Base-by-base conservation (phyloP, 2,797 vertebrate species). In the Pipistrellus nathusii region DNA sequence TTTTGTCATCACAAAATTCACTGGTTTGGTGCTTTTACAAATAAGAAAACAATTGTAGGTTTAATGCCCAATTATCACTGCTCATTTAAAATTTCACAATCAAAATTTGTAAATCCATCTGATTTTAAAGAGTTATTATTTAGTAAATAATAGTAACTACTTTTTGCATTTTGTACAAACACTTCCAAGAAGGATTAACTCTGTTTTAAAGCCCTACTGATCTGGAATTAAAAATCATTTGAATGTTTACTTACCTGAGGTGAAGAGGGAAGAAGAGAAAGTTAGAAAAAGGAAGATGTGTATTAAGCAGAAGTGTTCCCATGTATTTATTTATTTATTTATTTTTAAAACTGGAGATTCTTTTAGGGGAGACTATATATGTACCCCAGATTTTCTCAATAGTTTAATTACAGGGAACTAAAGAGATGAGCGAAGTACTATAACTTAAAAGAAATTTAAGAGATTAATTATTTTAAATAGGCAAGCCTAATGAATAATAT, bases 121-220 rank as follows among this genome's bases (percentile, higher is more conserved):
- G 57, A 44, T 53, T 71, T 83, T 51, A 88, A 72, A 69, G 53
- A 44, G 85, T 75, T 82, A 91, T 46, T 80, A 27, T 35, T 69
- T 14, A 62, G 73, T 93, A 75, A 94, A n/a, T 87, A 51, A 90
- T 57, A 35, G 25, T 57, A 35, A 57, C n/a, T 13, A 46, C 71
- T 12, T 76, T 76, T 78, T 85, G 21, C 83, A 92, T 71, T 94
- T 57, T 89, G 8, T n/a, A 86, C 12, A 81, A 83, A 69, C 1
- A 57, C 32, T 11, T 95, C 41, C 83, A 82, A 85, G 32, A 38
- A 96, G 51, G 17, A 90, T 14, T 12, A 12, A 41, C 48, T 89
- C 41, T 83, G 17, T 55, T 69, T 89, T 86, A 78, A 91, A 78
- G 35, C 59, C 17, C 18, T 57, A 38, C 35, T 59, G 30, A 23